Evolutionary conservation across 2,797 vertebrate species (phyloP), one percentile per base, ranked within the genome.

Genomic region (Ficedula albicollis): DNA sequence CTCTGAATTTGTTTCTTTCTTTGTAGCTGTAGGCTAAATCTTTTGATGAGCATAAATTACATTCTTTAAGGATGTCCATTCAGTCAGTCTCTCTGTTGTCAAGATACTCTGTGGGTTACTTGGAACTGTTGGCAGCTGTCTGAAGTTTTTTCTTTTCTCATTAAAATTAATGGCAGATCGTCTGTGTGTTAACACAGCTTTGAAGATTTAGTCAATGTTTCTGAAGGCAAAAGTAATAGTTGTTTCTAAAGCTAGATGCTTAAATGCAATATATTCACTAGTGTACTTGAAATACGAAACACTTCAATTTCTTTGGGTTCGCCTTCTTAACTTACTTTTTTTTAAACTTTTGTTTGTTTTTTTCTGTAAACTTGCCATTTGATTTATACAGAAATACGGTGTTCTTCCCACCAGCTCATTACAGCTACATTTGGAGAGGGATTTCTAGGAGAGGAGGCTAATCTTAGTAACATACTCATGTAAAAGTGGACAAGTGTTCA

Each of bases 131-230:
- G 92, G 67, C 76, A 94, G 52, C 49, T 0, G 0, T 80, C 48
- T 66, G n/a, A 68, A 82, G 49, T 15, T 63, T 72, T 69, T 90
- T 77, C 76, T 87, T 84, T 92, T 86, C 64, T 79, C 41, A 88
- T 89, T 94, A 91, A 93, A 80, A 94, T 84, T 93, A 82, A 90
- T 82, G 59, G 43, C 85, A 89, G 90, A 92, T 90, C 84, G 93
- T 94, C 59, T 82, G 7, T 59, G 55, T 87, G 82, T 91, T 94
- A 91, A 68, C 82, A 81, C 59, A 89, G 64, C 64, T 87, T 81
- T 89, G 93, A 74, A 70, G 67, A 75, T 87, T 59, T 74, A 56
- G 73, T 84, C 73, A 29, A 0, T 72, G 66, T 88, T 68, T 89
- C 84, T 21, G 11, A 85, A 90, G 82, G 56, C 80, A 66, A 41